A percentile compares a stretch with the other conserved stretches of the same genome.
These are phyloP conservation scores for Pyrrhia umbra DNA, from an alignment of 2,888 invertebrate genomes.

Conservation along the genomic window DNA sequence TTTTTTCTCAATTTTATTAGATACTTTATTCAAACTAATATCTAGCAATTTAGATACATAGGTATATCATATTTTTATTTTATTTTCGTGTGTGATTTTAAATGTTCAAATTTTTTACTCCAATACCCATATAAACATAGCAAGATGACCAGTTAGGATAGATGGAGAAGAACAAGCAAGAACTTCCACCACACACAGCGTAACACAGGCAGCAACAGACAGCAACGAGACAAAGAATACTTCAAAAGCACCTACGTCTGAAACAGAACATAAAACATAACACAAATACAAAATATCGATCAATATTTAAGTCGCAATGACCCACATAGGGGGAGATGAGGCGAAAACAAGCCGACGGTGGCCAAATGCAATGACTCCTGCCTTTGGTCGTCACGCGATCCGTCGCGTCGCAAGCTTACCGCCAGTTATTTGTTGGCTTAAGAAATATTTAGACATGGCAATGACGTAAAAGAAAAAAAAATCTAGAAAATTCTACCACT, in stretches of 20 bases:
- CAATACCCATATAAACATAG: too few species aligned
- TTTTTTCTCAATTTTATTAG: too few species aligned
- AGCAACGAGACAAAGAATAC: neutral
- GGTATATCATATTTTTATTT: too few species aligned
- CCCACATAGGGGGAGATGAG: slow-evolving; percentile 81
- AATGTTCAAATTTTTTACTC: too few species aligned
- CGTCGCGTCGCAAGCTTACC: slow-evolving; percentile 84
- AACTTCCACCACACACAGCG: neutral
- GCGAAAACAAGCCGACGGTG: slow-evolving; percentile 64
- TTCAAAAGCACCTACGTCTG: neutral
- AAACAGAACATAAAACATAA: slow-evolving; percentile 27
- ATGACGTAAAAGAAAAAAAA: neutral
- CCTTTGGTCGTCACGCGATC: slow-evolving; percentile 87
- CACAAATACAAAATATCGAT: slow-evolving; percentile 64
- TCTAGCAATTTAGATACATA: too few species aligned
- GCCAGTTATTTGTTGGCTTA: slow-evolving; percentile 71
- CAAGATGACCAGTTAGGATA: too few species aligned
- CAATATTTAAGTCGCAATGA: slow-evolving; percentile 79
- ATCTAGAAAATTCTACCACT: slow-evolving; percentile 21
- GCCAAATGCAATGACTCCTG: slow-evolving; percentile 87
- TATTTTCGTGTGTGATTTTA: too few species aligned
- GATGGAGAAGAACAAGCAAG: neutral
- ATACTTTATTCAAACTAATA: too few species aligned
- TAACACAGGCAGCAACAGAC: too few species aligned
- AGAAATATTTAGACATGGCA: slow-evolving; percentile 71